phyloP scores from a whole-genome alignment of 2,888 invertebrate species.

The Bembecia ichneumoniformis region DNA sequence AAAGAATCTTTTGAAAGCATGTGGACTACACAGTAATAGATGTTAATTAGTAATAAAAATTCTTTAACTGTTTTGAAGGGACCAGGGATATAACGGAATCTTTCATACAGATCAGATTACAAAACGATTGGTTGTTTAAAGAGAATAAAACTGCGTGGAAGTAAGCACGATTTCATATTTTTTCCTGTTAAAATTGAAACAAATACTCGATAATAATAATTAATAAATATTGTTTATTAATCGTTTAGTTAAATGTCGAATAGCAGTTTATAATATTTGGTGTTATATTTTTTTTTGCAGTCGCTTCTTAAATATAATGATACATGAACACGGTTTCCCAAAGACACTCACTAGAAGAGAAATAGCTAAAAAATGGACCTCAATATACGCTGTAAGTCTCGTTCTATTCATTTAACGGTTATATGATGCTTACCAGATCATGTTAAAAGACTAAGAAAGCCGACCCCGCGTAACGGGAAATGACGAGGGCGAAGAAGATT shows the following conservation, averaged over 20 bases:
- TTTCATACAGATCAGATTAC: conserved; percentile 59
- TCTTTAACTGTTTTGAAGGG: conserved; percentile 31
- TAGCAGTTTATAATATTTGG: not conserved
- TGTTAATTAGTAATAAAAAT: too few species aligned
- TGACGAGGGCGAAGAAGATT: too few species aligned
- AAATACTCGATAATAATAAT: conserved; percentile 1
- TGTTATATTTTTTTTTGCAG: conserved; percentile 21
- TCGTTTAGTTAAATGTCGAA: not conserved
- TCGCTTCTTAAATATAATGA: conserved; percentile 44
- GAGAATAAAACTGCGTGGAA: conserved; percentile 62
- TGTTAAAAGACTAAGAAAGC: too few species aligned
- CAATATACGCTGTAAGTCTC: conserved; percentile 45
- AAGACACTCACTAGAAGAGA: conserved; percentile 43
- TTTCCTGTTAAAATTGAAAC: conserved; percentile 3
- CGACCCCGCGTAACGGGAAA: too few species aligned
- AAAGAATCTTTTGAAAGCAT: too few species aligned
- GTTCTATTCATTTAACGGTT: too few species aligned
- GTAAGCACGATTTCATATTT: conserved; percentile 30
- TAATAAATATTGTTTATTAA: not conserved
- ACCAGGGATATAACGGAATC: conserved; percentile 60
- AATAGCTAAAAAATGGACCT: conserved; percentile 52
- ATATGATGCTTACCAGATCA: too few species aligned
- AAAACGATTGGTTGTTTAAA: conserved; percentile 61
- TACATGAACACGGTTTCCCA: conserved; percentile 55
- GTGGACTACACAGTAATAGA: too few species aligned